These are phyloP conservation scores for Escarpia spicata DNA, from an alignment of 2,888 invertebrate species.

Conservation along the genomic window DNA sequence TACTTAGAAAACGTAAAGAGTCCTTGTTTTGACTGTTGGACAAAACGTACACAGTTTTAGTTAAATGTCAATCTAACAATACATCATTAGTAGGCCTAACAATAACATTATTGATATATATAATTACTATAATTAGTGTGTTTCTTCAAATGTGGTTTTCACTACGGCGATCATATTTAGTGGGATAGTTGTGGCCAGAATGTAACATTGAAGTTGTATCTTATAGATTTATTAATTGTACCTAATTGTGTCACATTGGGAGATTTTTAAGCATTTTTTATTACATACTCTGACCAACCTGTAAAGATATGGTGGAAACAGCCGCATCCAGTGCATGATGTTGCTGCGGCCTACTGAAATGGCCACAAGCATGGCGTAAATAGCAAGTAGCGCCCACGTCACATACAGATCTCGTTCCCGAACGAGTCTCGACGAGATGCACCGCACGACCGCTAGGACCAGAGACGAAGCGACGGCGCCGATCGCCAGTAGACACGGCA, in stretches of 20 bases:
- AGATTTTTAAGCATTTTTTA: background rate
- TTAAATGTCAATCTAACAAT: too few relatives aligned
- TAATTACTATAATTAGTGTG: too few relatives aligned
- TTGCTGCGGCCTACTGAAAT: conserved; percentile 49
- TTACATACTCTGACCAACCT: background rate
- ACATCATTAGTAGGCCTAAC: too few relatives aligned
- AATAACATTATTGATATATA: too few relatives aligned
- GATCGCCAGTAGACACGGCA: background rate
- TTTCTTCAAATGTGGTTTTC: too few relatives aligned
- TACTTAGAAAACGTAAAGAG: too few relatives aligned
- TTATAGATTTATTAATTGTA: too few relatives aligned
- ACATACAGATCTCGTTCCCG: background rate
- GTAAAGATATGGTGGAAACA: conserved; percentile 39
- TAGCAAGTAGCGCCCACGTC: background rate
- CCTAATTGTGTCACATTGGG: background rate
- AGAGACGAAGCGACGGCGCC: background rate
- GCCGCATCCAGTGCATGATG: conserved; percentile 47
- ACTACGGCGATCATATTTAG: too few relatives aligned
- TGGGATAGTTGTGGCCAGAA: too few relatives aligned
- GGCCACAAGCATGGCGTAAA: background rate
- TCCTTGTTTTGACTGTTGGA: too few relatives aligned
- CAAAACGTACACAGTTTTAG: too few relatives aligned
- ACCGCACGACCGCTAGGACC: background rate
- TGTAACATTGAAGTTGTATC: too few relatives aligned
- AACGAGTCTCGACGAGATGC: background rate